These are phyloP conservation scores for Sclerodermus sp. DNA, from an alignment of 2,888 invertebrate genomes.

Conservation along the genomic window DNA sequence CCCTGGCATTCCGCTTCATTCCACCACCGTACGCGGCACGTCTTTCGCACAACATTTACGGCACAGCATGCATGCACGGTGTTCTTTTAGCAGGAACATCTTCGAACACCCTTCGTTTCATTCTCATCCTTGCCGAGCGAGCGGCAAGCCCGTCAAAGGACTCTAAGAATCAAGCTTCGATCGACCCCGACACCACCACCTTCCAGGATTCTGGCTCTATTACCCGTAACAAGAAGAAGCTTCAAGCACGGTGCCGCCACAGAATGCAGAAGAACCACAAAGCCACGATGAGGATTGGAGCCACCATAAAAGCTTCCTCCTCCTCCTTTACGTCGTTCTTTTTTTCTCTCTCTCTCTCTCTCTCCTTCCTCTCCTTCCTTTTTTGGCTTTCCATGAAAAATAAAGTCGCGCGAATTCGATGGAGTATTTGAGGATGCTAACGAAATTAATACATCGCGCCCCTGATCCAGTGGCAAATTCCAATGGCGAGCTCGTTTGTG, in stretches of 20 bases:
- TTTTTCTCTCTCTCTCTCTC: slow-evolving; percentile 8
- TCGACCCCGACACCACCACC: too few relatives aligned
- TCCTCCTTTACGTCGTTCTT: neutral
- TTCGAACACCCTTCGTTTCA: too few relatives aligned
- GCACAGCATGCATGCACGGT: neutral
- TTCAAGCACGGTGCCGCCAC: too few relatives aligned
- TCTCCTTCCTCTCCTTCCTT: slow-evolving; percentile 2
- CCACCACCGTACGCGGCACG: slow-evolving; percentile 37
- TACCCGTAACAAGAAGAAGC: too few relatives aligned
- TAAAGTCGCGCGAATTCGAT: slow-evolving; percentile 8
- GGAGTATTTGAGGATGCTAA: slow-evolving; percentile 12
- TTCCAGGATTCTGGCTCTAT: too few relatives aligned
- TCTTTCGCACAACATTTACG: slow-evolving; percentile 10
- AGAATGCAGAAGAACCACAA: too few relatives aligned
- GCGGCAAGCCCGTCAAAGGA: too few relatives aligned
- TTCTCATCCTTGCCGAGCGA: too few relatives aligned
- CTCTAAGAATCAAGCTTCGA: too few relatives aligned
- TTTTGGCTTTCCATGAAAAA: slow-evolving; percentile 15
- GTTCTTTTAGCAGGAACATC: neutral
- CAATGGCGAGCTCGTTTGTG: neutral
- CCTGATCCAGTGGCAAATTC: too few relatives aligned
- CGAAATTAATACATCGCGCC: too few relatives aligned
- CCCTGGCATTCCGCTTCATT: slow-evolving; percentile 48
- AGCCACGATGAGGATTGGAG: too few relatives aligned
- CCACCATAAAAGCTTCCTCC: slow-evolving; percentile 19